Base-by-base conservation (phyloP, 2,888 invertebrate species). In the Tigriopus californicus region DNA sequence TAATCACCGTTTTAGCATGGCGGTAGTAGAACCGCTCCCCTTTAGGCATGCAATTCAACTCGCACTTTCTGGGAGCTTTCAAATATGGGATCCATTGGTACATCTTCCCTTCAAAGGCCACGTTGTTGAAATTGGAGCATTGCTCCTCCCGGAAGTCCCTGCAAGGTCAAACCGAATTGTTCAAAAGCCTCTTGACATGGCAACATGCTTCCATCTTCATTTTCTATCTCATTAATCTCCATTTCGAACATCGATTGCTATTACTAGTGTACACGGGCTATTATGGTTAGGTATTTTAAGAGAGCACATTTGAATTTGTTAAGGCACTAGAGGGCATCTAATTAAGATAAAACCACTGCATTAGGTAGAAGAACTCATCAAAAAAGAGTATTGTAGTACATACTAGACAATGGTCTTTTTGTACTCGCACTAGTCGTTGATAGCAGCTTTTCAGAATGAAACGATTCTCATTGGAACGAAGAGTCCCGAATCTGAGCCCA, bases 21-120 rank as follows among this genome's bases (percentile, higher is more conserved):
- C 86, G 78, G 73, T 85, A 88, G 74, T 92, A 94, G 74, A 95
- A 91, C 62, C 87, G 77, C 69, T 89, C 89, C 1, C 85, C 85
- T 62, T 79, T 79, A 1, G 95, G 92, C 84, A 88, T 89, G 73
- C 97, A 97, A 73, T 90, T 91, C 66, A 97, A 75, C 71, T 94
- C 91, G 72, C 97, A 98, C 24, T 85, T 85, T 70, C 89, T 88
- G 13, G 83, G 81, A 3, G 84, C 86, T 68, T 84, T 85, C 47
- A 81, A 83, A 70, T 88, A 90, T 0, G 90, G 90, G 61, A 87
- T 77, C 90, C 90, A 90, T 65, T 83, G 85, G 70, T 12, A 67
- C 65, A 65, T 63, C 59, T 80, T 76, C 48, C 85, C 86, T 66
- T 90, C 85, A 69, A 92, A 89, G 2, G 82, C 79, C 49, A 82